A percentile compares a stretch with the other conserved stretches of the same genome.
Conservation (phyloP, 1,140 invertebrate genomes). For the Drosophila bipectinata region DNA sequence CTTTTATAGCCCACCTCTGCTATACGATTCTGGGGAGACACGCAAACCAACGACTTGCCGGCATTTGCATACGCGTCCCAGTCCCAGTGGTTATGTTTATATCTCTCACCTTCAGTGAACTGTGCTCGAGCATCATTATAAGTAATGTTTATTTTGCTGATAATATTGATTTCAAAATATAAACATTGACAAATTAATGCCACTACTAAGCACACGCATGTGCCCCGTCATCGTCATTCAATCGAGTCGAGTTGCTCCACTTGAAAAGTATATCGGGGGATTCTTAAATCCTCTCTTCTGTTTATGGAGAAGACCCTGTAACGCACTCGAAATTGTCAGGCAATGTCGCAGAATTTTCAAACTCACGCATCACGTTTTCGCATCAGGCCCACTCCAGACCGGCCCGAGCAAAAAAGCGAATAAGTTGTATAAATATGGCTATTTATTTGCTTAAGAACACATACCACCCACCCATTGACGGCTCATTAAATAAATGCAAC, state of each 20-base stretch:
- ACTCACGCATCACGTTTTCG: slow-evolving; percentile 28
- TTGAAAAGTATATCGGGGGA: slow-evolving; percentile 34
- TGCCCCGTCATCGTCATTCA: slow-evolving; percentile 55
- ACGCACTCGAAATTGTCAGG: slow-evolving; percentile 32
- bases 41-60: slow-evolving; percentile 1
- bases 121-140: slow-evolving; percentile 61
- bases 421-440: slow-evolving; percentile 60
- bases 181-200: slow-evolving; percentile 80
- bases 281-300: slow-evolving; percentile 30
- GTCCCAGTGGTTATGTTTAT: slow-evolving; percentile 39
- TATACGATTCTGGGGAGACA: not conserved
- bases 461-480: slow-evolving; percentile 42
- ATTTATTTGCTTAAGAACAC: slow-evolving; percentile 65
- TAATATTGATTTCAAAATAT: slow-evolving; percentile 74
- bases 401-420: slow-evolving; percentile 23
- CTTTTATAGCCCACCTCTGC: slow-evolving; percentile 31
- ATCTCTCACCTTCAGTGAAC: slow-evolving; percentile 27
- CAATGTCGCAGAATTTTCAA: not conserved
- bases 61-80: slow-evolving; percentile 57
- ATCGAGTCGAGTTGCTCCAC: slow-evolving; percentile 55
- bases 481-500: slow-evolving; percentile 71
- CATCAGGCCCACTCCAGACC: slow-evolving; percentile 1
- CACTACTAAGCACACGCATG: slow-evolving; percentile 29
- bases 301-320: slow-evolving; percentile 50
- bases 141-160: slow-evolving; percentile 63